Conservation (phyloP, 2,113 vertebrate genomes). For the Chloroceryle aenea region DNA sequence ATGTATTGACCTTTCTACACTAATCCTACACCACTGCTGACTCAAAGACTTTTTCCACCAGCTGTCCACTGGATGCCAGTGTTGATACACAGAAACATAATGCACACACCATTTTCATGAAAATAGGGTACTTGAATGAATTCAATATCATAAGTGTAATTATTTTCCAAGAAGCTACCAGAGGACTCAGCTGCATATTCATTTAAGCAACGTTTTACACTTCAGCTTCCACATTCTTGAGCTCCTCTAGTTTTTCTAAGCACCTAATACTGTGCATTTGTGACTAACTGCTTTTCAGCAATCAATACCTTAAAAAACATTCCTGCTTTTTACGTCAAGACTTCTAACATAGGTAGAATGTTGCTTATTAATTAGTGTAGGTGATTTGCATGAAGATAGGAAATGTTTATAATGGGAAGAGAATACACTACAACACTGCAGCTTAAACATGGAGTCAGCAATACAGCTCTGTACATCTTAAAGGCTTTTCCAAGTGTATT, state of each 20-base stretch:
- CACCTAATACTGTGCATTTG: neutral
- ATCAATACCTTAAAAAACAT: neutral
- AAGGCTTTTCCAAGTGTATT: neutral
- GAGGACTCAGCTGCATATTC: neutral
- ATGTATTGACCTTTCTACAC: neutral
- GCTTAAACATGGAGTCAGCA: neutral
- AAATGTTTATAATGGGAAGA: neutral
- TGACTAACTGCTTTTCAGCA: neutral
- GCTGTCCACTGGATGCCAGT: slow-evolving; percentile 68
- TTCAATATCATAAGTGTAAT: neutral
- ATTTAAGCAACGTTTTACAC: neutral
- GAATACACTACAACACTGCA: neutral
- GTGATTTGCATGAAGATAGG: neutral
- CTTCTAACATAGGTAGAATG: neutral
- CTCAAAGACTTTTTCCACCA: neutral
- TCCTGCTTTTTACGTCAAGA: neutral
- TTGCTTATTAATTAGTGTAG: neutral
- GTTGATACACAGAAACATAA: slow-evolving; percentile 12
- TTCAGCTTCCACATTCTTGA: neutral
- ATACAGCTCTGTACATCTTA: neutral
- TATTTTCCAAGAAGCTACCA: neutral
- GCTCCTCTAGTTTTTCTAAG: neutral
- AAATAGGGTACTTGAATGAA: neutral
- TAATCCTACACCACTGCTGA: neutral
- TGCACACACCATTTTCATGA: neutral